A percentile compares a stretch with the other conserved stretches of the same genome.
Conservation (phyloP, 2,113 vertebrate species). For the Zosterops lateralis region DNA sequence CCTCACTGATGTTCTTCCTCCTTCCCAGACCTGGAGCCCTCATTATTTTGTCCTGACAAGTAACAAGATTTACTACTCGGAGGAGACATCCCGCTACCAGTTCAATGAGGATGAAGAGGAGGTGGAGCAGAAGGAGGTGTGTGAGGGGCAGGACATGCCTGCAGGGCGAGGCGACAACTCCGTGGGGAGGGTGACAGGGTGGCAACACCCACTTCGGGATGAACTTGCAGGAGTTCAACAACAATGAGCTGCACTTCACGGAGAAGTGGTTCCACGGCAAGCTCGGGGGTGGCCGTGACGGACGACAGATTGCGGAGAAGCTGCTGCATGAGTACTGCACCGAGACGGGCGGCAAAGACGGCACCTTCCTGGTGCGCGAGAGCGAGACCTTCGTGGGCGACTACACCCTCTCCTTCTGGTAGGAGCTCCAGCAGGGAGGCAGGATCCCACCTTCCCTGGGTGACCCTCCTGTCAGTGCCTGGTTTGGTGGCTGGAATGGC, state of each 20-base stretch:
- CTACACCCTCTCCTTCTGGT: conserved; percentile 90
- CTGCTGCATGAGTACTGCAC: conserved; percentile 85
- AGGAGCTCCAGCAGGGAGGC: neutral
- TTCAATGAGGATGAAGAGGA: conserved; percentile 84
- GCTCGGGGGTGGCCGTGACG: conserved; percentile 82
- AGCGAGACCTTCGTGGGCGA: conserved; percentile 88
- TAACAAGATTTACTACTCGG: conserved; percentile 88
- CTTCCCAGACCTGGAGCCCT: conserved; percentile 81
- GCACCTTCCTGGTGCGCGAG: conserved; percentile 86
- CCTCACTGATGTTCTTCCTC: neutral
- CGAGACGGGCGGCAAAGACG: conserved; percentile 82
- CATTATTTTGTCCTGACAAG: conserved; percentile 87
- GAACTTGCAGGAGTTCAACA: conserved; percentile 80
- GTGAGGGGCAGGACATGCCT: rapidly evolving
- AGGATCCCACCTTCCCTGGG: neutral
- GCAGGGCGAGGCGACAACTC: rapidly evolving
- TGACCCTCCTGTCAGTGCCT: neutral
- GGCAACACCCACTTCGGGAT: neutral
- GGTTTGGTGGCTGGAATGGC: neutral
- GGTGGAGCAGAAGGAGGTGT: conserved; percentile 79
- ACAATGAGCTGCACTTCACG: conserved; percentile 84
- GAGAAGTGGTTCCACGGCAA: conserved; percentile 90
- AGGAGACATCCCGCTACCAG: conserved; percentile 85
- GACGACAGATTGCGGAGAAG: conserved; percentile 86
- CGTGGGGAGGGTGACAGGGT: neutral